These are phyloP conservation scores for Keiferia lycopersicella DNA, from an alignment of 2,888 invertebrate genomes.

Conservation along the genomic window DNA sequence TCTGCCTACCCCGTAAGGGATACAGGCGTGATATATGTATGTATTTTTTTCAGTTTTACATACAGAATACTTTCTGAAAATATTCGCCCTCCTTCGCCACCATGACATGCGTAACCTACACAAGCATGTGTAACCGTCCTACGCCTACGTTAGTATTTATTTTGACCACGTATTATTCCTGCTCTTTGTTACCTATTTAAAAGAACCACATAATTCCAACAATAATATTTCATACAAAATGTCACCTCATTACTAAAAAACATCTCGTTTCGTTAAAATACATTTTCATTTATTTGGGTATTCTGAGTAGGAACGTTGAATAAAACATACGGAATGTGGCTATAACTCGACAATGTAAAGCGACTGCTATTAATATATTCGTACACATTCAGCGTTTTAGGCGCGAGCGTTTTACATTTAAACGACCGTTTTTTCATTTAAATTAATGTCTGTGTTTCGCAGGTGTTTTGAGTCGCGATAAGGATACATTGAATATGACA, in stretches of 20 bases:
- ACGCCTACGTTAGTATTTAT: background rate
- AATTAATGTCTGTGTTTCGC: background rate
- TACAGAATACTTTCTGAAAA: too few relatives aligned
- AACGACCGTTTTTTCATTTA: background rate
- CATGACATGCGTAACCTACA: too few relatives aligned
- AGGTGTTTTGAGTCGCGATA: too few relatives aligned
- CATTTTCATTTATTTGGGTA: constrained; percentile 13
- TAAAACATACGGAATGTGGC: constrained; percentile 9
- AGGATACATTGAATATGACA: too few relatives aligned
- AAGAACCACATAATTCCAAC: background rate
- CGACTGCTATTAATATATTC: constrained; percentile 12
- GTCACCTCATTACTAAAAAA: constrained; percentile 12
- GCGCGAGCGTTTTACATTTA: background rate
- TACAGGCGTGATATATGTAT: too few relatives aligned
- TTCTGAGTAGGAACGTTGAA: constrained; percentile 5
- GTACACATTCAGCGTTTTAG: constrained; percentile 1
- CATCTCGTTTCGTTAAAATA: constrained; percentile 1
- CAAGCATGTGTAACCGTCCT: too few relatives aligned
- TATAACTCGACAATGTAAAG: constrained; percentile 11
- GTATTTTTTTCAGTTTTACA: too few relatives aligned
- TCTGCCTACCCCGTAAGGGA: too few relatives aligned
- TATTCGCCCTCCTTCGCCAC: too few relatives aligned
- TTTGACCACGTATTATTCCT: background rate
- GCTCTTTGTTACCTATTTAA: background rate
- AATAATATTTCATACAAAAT: background rate